Conservation (phyloP, 2,113 vertebrate genomes). For the Lasiurus cinereus region DNA sequence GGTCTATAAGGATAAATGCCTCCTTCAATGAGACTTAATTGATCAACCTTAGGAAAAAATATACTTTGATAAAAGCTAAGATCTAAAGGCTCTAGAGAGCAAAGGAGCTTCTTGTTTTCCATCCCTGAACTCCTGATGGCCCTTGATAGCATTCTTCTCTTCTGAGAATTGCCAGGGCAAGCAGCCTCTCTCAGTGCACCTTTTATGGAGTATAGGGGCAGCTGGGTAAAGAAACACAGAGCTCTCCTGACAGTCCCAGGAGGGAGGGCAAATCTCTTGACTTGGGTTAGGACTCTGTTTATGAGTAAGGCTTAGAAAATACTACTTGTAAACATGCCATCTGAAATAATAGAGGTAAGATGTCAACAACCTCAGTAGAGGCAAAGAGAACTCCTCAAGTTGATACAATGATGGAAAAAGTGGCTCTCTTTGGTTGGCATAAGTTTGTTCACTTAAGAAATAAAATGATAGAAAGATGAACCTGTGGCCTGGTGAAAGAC, state of each 20-base stretch:
- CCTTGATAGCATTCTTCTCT: neutral
- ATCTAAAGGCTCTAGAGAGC: neutral
- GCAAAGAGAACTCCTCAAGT: neutral
- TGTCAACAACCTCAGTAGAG: neutral
- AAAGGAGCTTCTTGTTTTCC: neutral
- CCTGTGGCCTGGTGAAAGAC: neutral
- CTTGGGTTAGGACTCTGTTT: neutral
- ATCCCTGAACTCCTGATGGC: neutral
- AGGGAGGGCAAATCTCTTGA: neutral
- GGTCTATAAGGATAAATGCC: neutral
- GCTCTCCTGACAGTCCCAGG: neutral
- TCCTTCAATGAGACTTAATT: slow-evolving; percentile 6
- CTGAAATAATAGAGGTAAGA: slow-evolving; percentile 17
- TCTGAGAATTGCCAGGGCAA: neutral
- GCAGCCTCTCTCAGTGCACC: neutral
- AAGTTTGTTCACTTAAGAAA: neutral
- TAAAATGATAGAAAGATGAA: neutral
- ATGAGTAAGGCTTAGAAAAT: slow-evolving; percentile 15
- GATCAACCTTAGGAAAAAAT: neutral
- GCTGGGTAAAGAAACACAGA: neutral
- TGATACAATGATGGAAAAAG: neutral
- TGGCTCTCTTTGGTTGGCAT: neutral
- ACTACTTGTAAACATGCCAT: neutral
- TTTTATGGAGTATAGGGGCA: neutral
- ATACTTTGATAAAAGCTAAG: neutral